A percentile compares a stretch with the other conserved stretches of the same genome.
Evolutionary conservation across 2,888 invertebrate species (phyloP).

Genomic region (Gandaritis pyraliata): DNA sequence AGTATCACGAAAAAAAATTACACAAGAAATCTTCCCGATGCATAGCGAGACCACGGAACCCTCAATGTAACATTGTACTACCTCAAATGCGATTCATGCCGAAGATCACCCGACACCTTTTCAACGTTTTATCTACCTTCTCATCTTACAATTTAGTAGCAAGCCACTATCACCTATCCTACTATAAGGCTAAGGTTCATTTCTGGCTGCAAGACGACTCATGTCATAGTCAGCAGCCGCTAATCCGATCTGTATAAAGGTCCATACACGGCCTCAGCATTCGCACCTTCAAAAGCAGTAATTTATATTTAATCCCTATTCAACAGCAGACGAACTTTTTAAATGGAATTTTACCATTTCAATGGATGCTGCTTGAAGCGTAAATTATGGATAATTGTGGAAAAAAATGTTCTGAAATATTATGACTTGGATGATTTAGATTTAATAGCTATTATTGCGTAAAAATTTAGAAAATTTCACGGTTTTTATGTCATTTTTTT

Average conservation of each 20-base stretch:
- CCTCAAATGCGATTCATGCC: constrained; percentile 29
- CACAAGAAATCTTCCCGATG: neutral
- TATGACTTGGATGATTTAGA: constrained; percentile 19
- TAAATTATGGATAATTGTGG: constrained; percentile 32
- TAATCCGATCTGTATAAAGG: constrained; percentile 36
- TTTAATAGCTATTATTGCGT: constrained; percentile 5
- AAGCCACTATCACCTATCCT: constrained; percentile 12
- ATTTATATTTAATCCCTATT: constrained; percentile 49
- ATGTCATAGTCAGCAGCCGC: constrained; percentile 28
- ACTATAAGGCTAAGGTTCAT: constrained; percentile 1
- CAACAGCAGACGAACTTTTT: constrained; percentile 44
- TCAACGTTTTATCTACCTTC: constrained; percentile 21
- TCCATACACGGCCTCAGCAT: constrained; percentile 31
- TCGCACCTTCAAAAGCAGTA: constrained; percentile 34
- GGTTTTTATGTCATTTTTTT: too few species aligned
- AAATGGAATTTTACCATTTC: constrained; percentile 46
- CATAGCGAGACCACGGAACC: constrained; percentile 10
- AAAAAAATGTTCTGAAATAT: constrained; percentile 24
- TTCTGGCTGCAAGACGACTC: constrained; percentile 8
- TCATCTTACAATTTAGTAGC: constrained; percentile 18
- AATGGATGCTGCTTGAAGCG: constrained; percentile 35
- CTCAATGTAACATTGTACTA: constrained; percentile 29
- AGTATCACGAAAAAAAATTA: neutral
- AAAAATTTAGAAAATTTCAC: constrained; percentile 5
- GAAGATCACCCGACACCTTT: constrained; percentile 38